phyloP scores from a whole-genome alignment of 2,888 invertebrate species.

The Xanthorhoe designata region DNA sequence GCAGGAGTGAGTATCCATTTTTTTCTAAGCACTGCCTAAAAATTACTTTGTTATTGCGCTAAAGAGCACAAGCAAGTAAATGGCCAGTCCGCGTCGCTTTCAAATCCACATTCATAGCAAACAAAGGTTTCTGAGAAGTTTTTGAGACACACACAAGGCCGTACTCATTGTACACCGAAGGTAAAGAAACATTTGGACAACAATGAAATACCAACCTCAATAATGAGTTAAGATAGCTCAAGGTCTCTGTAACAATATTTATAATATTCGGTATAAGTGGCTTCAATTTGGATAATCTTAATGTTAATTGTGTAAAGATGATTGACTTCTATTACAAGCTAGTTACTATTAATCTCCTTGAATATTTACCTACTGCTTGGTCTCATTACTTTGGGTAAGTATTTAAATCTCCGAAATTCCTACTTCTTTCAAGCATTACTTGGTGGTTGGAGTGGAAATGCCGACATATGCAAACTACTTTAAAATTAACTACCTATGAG shows the following conservation, averaged over 20 bases:
- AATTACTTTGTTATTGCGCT: slow-evolving; percentile 30
- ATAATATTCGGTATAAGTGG: not conserved
- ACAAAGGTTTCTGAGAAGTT: slow-evolving; percentile 34
- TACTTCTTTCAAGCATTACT: too few relatives aligned
- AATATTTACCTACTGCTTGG: too few relatives aligned
- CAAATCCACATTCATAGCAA: slow-evolving; percentile 34
- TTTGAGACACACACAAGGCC: slow-evolving; percentile 39
- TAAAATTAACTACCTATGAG: too few relatives aligned
- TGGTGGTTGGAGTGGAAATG: too few relatives aligned
- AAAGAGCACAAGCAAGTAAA: slow-evolving; percentile 19
- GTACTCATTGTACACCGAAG: slow-evolving; percentile 33
- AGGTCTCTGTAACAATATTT: slow-evolving; percentile 13
- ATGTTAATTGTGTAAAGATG: not conserved
- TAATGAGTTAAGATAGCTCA: slow-evolving; percentile 19
- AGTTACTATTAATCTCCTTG: too few relatives aligned
- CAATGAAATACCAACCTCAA: slow-evolving; percentile 9
- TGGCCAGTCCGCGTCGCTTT: slow-evolving; percentile 27
- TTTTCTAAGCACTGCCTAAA: not conserved
- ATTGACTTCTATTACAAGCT: not conserved
- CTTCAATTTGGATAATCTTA: not conserved
- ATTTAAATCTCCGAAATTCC: too few relatives aligned
- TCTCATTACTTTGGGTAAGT: too few relatives aligned
- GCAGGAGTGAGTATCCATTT: not conserved
- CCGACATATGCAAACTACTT: too few relatives aligned
- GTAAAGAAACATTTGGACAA: slow-evolving; percentile 20